Evolutionary conservation across 2,797 vertebrate species (phyloP), one percentile per base, ranked within the genome.

Genomic region (Betta splendens): DNA sequence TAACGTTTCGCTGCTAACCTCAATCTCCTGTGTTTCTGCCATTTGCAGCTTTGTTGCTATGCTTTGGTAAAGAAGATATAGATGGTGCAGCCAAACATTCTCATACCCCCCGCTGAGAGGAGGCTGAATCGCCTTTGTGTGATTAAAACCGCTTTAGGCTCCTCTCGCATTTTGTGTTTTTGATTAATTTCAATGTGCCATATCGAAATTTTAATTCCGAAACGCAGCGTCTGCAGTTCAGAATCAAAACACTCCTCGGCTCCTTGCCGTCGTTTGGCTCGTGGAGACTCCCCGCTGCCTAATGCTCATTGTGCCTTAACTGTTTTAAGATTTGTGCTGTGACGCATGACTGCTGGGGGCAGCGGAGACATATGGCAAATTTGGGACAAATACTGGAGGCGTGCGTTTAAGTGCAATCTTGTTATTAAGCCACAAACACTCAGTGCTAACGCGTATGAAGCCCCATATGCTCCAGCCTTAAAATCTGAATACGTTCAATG

Each of bases 141-240:
- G 71, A 81, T 83, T 31, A 80, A 83, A 81, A 77, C 69, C 3
- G 66, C 83, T 78, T 65, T 67, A 66, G 85, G 79, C 81, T 35
- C 66, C 62, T 70, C 75, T 77, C 71, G 84, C 69, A 69, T 65
- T 77, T 85, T 82, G 73, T 77, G 75, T 78, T 78, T 83, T 61
- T 78, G 74, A 84, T 86, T 84, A 72, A 76, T 89, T 82, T 77
- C 69, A 52, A 78, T 72, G 72, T 84, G 64, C 61, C 26, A 3
- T 42, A 20, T 84, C 75, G 69, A 52, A 73, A 70, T 54, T 71
- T 65, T 74, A 25, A 17, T 37, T 60, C 67, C 57, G 58, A 78
- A 63, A 47, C 76, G 82, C 87, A 76, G 59, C 10, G 45, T 75
- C 55, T 70, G 83, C 83, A 80, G 49, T 74, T 78, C 77, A 75